Conservation (phyloP, 2,888 invertebrate genomes). For the Kuschelorhynchus macadamiae region DNA sequence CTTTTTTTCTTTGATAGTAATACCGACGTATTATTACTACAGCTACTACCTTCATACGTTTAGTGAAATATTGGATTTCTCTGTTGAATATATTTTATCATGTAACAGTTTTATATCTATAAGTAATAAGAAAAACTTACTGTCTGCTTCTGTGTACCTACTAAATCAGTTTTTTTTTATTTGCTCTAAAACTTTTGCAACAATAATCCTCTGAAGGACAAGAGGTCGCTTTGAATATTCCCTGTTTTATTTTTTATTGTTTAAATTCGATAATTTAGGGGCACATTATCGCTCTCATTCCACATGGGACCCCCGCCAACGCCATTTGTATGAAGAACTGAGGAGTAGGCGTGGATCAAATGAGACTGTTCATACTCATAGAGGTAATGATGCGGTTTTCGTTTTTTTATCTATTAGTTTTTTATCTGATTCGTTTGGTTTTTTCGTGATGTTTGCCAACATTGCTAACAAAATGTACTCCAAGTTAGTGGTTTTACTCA, state of each 20-base stretch:
- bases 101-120: too few species aligned
- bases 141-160: constrained; percentile 36
- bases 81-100: too few species aligned
- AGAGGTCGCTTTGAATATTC: constrained; percentile 34
- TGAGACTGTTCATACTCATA: constrained; percentile 76
- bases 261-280: constrained; percentile 60
- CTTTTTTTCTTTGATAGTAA: too few species aligned
- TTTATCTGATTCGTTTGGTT: constrained; percentile 23
- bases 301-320: constrained; percentile 87
- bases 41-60: too few species aligned
- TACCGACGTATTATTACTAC: too few species aligned
- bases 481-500: too few species aligned
- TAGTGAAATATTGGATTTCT: too few species aligned
- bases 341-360: constrained; percentile 80
- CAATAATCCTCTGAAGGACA: constrained; percentile 33
- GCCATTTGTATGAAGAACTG: constrained; percentile 92
- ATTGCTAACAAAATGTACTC: background rate
- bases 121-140: too few species aligned
- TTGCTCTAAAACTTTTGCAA: constrained; percentile 29
- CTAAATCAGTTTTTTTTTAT: constrained; percentile 33
- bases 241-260: constrained; percentile 46
- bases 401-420: constrained; percentile 24
- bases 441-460: background rate
- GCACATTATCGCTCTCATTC: constrained; percentile 74
- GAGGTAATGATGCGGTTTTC: constrained; percentile 63